Evolutionary conservation across 2,888 invertebrate genomes (phyloP).

Genomic region (Chironomus tentans): DNA sequence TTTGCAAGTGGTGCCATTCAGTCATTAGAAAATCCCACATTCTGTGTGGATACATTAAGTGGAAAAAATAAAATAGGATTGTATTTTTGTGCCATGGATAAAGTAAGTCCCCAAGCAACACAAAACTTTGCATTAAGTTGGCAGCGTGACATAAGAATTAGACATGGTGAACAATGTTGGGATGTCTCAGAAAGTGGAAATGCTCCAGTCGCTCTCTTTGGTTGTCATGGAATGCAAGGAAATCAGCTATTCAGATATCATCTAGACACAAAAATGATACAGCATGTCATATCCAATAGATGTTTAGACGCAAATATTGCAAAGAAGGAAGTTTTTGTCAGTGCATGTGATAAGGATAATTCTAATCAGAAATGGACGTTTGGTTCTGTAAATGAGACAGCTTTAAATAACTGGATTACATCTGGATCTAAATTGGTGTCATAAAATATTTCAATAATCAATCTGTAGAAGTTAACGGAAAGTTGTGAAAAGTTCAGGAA

Average conservation of each 20-base stretch:
- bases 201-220: constrained; percentile 70
- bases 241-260: constrained; percentile 89
- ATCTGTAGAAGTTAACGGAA: too few relatives aligned
- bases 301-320: constrained; percentile 7
- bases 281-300: neutral
- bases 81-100: constrained; percentile 35
- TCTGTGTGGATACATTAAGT: constrained; percentile 62
- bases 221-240: constrained; percentile 83
- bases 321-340: constrained; percentile 9
- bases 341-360: neutral
- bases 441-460: neutral
- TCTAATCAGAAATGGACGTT: constrained; percentile 17
- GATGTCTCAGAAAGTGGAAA: constrained; percentile 67
- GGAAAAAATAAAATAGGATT: constrained; percentile 36
- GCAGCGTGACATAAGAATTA: constrained; percentile 37
- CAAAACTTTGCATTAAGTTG: constrained; percentile 35
- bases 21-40: constrained; percentile 50
- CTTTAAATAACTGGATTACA: constrained; percentile 2
- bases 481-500: too few relatives aligned
- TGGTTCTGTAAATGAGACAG: constrained; percentile 15
- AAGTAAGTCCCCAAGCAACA: constrained; percentile 34
- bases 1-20: constrained; percentile 71
- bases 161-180: constrained; percentile 66
- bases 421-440: constrained; percentile 9
- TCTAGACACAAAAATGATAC: constrained; percentile 27